These are phyloP conservation scores for Troides helena DNA, from an alignment of 2,888 invertebrate genomes.

Conservation along the genomic window DNA sequence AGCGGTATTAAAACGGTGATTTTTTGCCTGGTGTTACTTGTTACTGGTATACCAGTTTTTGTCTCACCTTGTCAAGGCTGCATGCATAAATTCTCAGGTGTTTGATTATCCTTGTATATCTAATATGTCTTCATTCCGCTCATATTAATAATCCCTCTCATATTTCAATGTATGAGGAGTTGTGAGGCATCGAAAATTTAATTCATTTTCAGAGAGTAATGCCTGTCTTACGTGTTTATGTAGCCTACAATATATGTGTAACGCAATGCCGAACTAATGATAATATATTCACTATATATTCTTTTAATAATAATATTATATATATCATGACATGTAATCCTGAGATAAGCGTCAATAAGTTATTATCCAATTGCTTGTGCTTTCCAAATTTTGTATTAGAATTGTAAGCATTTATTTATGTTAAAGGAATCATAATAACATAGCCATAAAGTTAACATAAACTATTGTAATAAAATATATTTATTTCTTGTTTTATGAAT, in stretches of 20 bases:
- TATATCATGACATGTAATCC: no score
- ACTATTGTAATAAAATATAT: neutral
- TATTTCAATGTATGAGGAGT: slow-evolving; percentile 12
- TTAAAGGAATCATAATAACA: neutral
- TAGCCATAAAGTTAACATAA: neutral
- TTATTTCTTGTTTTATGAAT: neutral
- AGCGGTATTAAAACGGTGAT: neutral
- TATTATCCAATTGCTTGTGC: no score
- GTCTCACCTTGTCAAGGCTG: slow-evolving; percentile 46
- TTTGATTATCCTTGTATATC: slow-evolving; percentile 27
- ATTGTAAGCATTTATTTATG: no score
- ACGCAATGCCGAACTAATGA: neutral
- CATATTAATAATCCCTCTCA: slow-evolving; percentile 29
- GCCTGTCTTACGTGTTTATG: neutral
- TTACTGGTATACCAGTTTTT: slow-evolving; percentile 37
- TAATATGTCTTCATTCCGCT: slow-evolving; percentile 29
- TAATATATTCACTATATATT: neutral
- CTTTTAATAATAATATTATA: no score
- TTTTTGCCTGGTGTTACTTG: slow-evolving; percentile 25
- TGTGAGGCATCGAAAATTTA: slow-evolving; percentile 3
- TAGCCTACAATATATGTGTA: no score
- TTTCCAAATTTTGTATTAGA: no score
- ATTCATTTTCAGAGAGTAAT: slow-evolving; percentile 1
- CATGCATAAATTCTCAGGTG: slow-evolving; percentile 39
- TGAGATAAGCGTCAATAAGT: no score